Evolutionary conservation across 2,888 invertebrate species (phyloP).

Genomic region (Archips xylosteana): DNA sequence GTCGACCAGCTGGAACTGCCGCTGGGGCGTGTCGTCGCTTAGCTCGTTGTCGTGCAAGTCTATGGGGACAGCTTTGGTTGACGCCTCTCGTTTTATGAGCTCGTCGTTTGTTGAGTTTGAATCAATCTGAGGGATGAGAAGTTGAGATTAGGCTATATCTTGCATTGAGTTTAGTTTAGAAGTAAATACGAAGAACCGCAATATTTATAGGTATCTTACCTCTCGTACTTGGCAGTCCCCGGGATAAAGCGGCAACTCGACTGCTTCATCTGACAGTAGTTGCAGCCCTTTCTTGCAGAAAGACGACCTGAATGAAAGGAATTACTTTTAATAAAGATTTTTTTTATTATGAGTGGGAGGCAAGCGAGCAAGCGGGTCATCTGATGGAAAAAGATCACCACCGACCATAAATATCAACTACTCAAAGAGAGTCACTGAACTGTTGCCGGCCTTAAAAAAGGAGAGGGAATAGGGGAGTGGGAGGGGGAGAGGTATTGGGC

Average conservation of each 20-base stretch:
- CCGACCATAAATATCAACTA: no score
- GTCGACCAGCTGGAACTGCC: slow-evolving; percentile 74
- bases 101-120: slow-evolving; percentile 57
- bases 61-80: slow-evolving; percentile 60
- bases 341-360: no score
- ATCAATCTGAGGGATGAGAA: slow-evolving; percentile 56
- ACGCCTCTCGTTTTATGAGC: slow-evolving; percentile 55
- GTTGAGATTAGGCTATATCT: neutral
- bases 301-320: slow-evolving; percentile 86
- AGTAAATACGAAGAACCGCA: no score
- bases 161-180: neutral
- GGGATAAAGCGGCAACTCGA: slow-evolving; percentile 90
- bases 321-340: no score
- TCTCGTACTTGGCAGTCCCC: slow-evolving; percentile 91
- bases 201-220: slow-evolving; percentile 54
- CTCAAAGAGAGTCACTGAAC: no score
- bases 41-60: slow-evolving; percentile 77
- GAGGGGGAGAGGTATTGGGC: no score
- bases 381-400: no score
- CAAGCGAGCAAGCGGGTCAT: no score
- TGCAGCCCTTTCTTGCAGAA: slow-evolving; percentile 91
- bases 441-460: no score
- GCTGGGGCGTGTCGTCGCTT: slow-evolving; percentile 70
- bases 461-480: no score
- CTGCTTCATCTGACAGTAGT: slow-evolving; percentile 90